Conservation (phyloP, 2,888 invertebrate species). For the Byasa hedistus region DNA sequence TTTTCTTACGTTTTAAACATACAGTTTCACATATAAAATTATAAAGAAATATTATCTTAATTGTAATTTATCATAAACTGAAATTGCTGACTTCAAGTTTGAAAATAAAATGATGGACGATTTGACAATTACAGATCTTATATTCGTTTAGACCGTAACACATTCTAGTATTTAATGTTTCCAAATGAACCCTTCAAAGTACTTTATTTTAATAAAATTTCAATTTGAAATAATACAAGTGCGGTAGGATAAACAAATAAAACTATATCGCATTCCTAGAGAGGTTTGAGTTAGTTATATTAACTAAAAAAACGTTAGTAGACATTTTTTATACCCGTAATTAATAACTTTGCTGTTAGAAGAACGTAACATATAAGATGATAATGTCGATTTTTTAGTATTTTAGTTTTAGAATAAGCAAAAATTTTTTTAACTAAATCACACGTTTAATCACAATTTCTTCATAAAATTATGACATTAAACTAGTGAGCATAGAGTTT, state of each 20-base stretch:
- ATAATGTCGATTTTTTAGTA: slow-evolving; percentile 7
- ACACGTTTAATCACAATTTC: slow-evolving; percentile 4
- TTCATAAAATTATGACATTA: slow-evolving; percentile 26
- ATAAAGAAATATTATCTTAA: neutral
- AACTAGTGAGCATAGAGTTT: slow-evolving; percentile 5
- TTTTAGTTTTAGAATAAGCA: slow-evolving; percentile 13
- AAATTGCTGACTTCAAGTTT: no score
- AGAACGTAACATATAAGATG: slow-evolving; percentile 4
- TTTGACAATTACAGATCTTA: no score
- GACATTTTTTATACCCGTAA: neutral
- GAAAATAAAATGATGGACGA: no score
- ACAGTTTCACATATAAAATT: neutral
- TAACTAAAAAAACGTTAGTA: neutral
- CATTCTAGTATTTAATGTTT: no score
- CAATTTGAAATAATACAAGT: no score
- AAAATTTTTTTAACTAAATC: slow-evolving; percentile 10
- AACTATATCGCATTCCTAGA: no score
- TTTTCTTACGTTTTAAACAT: neutral
- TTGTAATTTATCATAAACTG: neutral
- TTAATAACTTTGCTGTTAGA: neutral
- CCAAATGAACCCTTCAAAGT: no score
- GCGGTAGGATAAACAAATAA: no score
- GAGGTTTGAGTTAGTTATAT: no score
- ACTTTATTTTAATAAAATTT: no score
- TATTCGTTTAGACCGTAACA: no score